Evolutionary conservation across 2,113 vertebrate genomes (phyloP), one percentile per base, ranked within the genome.

Genomic region (Pseudolaguvia tuberculata): DNA sequence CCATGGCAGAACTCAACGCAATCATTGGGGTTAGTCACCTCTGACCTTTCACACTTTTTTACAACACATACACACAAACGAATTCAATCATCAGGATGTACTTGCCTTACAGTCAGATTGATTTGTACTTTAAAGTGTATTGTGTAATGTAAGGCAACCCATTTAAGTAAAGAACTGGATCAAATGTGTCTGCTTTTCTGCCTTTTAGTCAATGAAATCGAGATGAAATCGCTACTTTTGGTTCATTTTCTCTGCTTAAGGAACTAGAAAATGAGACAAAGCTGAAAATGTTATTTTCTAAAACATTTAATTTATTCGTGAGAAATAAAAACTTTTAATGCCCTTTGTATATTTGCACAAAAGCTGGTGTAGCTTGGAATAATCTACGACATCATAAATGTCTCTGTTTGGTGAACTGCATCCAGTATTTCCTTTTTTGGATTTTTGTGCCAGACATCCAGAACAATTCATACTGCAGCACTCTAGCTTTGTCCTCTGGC

Each of bases 11-110:
- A 63, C 92, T 98, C 79, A 96, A 91, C 67, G 95, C 91, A 87
- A 94, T 98, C 52, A 92, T 98, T 0, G 95, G 95, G 93, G 95
- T 97, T 91, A 97, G 95, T 91, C 80, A 77, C 75, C 76, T 74
- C 67, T 62, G 74, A 75, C 78, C 73, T 68, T 72, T 66, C 21
- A 75, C 67, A 76, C 61, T 75, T 7, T 72, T 57, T 62, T 66
- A 47, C 35, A 35, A 47, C 76, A 66, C 31, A 12, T 12, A 1
- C 39, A 51, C 58, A 63, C 18, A 25, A 15, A 10, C 23, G 25
- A 21, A 65, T 31, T 5, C 20, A 63, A 12, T 62, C n/a, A 42
- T n/a, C 20, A 14, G 18, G 31, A 39, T 39, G 31, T n/a, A 39
- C 17, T 35, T 59, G 20, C 29, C 27, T 7, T 35, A 20, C 29